Evolutionary conservation across 1,140 invertebrate genomes (phyloP).

Genomic region (Bombus impatiens): DNA sequence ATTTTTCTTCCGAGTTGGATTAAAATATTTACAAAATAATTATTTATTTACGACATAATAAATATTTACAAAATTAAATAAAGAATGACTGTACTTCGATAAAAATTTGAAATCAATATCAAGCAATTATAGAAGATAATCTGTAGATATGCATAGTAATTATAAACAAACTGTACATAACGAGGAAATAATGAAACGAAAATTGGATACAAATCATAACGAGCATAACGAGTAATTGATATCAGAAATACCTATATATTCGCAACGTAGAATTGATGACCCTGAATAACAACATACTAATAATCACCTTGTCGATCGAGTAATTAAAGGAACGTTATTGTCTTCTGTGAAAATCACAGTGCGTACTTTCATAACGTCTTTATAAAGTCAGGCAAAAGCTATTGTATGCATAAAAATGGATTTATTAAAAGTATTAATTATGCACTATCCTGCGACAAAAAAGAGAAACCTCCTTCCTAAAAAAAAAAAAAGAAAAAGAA

Average conservation of each 20-base stretch:
- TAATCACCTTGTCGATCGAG: constrained; percentile 5
- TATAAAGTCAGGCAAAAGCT: neutral
- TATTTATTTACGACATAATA: too few species aligned
- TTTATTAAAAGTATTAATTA: neutral
- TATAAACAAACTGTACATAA: neutral
- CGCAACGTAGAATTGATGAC: neutral
- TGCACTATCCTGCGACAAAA: too few species aligned
- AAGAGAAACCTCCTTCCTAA: too few species aligned
- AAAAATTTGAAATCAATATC: neutral
- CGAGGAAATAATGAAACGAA: neutral
- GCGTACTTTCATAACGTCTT: neutral
- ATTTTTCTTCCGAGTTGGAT: neutral
- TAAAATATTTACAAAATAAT: neutral
- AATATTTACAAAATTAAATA: neutral
- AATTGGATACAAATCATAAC: neutral
- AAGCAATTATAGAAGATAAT: neutral
- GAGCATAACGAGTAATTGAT: neutral
- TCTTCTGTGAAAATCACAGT: constrained; percentile 6
- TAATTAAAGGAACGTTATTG: constrained; percentile 19
- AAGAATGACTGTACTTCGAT: too few species aligned
- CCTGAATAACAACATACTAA: constrained; percentile 14
- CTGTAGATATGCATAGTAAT: neutral
- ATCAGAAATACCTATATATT: neutral
- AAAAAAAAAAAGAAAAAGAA: too few species aligned
- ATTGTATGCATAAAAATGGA: neutral